phyloP scores from a whole-genome alignment of 1,140 invertebrate species.

The Bombus pascuorum region DNA sequence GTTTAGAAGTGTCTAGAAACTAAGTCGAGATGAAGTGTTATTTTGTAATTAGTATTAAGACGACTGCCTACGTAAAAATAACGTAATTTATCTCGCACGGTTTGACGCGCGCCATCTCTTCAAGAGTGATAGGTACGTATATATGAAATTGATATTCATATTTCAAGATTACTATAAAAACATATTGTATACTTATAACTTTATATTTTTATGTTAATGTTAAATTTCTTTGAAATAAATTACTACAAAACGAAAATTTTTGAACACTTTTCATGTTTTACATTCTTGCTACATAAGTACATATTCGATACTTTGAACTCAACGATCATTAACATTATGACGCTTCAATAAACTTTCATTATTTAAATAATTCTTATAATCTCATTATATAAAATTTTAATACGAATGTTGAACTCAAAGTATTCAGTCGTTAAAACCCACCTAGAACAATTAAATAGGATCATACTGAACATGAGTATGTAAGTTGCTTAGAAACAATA shows the following conservation, averaged over 20 bases:
- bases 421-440: too few relatives aligned
- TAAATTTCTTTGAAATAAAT: constrained; percentile 5
- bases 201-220: not conserved
- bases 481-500: constrained; percentile 82
- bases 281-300: not conserved
- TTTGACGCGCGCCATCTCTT: not conserved
- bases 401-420: too few relatives aligned
- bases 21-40: not conserved
- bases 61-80: too few relatives aligned
- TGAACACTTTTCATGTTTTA: not conserved
- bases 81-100: not conserved
- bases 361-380: not conserved
- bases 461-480: constrained; percentile 15
- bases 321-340: not conserved
- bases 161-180: not conserved
- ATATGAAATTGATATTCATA: not conserved
- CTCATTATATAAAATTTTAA: not conserved
- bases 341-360: too few relatives aligned
- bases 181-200: not conserved
- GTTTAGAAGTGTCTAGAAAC: not conserved
- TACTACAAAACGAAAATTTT: not conserved
- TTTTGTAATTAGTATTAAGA: not conserved
- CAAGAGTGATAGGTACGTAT: not conserved
- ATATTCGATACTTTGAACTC: not conserved
- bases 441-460: constrained; percentile 1